Evolutionary conservation across 1,140 invertebrate species (phyloP), one percentile per base, ranked within the genome.

Genomic region (Caenorhabditis brenneri): DNA sequence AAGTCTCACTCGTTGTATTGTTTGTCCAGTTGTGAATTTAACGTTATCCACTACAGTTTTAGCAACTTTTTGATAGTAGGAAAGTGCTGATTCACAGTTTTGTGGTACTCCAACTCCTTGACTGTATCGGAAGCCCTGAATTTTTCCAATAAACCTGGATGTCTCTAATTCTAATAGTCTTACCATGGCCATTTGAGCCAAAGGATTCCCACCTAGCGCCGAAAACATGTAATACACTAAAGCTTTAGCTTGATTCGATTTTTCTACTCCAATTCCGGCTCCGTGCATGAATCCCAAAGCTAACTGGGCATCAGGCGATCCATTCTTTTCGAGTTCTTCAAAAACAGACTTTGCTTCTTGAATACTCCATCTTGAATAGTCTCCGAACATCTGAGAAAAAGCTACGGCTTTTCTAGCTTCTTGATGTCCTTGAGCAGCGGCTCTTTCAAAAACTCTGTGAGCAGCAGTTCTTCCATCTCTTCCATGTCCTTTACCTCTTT

Each of bases 101-200:
- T 93, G 92, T 19, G 94, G 93, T 0, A 97, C 94, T 69, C 95
- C 95, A 65, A 96, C 94, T 0, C 96, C 96, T 15, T 94, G 93
- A 33, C 60, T 49, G 53, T 86, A 80, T 3, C 85, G 90, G 87
- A 93, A 93, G 58, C 92, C 93, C 92, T 92, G 83, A 81, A 84
- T 15, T 86, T 24, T 65, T 29, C 60, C 33, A 15, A 33, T 83
- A 27, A 31, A 83, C 33, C 60, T 65, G 60, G 19, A 58, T 29
- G 1, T 0, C 16, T 29, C 12, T 83, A 2, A 29, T 19, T 51
- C 15, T 16, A 4, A 51, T 51, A 55, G 0, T 9, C 79, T 10
- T 46, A 86, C 97, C 58, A 99, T 91, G 24, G 95, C 95, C 96
- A 99, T 98, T 92, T 97, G 96, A 10, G 96, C 96, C 91, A 94